Conservation (phyloP, 2,888 invertebrate genomes). For the Cephus pulcher region DNA sequence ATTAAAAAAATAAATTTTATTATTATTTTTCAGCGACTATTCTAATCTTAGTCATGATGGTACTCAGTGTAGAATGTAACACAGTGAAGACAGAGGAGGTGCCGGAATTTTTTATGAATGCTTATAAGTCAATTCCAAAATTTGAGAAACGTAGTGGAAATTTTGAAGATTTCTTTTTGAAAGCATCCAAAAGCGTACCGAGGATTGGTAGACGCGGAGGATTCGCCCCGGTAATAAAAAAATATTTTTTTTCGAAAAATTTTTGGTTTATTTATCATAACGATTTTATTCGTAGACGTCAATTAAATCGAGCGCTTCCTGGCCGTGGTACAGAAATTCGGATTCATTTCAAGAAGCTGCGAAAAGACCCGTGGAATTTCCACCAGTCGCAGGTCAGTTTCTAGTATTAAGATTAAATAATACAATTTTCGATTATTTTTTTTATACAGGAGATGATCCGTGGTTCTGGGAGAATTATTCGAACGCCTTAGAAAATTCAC, state of each 20-base stretch:
- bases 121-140: constrained; percentile 57
- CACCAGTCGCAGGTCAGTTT: constrained; percentile 24
- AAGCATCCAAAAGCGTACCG: constrained; percentile 47
- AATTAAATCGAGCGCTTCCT: constrained; percentile 6
- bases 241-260: neutral
- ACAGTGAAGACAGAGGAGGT: constrained; percentile 47
- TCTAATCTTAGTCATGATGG: constrained; percentile 22
- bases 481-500: constrained; percentile 57
- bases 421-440: neutral
- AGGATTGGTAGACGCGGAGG: constrained; percentile 40
- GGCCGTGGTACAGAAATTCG: neutral
- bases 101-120: constrained; percentile 59
- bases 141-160: constrained; percentile 51
- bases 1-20: neutral
- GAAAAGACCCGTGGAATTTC: constrained; percentile 39
- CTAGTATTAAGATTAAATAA: neutral
- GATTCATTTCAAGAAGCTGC: constrained; percentile 18
- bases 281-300: neutral
- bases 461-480: constrained; percentile 55
- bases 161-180: constrained; percentile 48
- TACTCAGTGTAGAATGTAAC: constrained; percentile 18
- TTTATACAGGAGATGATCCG: constrained; percentile 27
- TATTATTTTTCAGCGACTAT: constrained; percentile 26
- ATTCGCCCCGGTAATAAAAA: constrained; percentile 9
- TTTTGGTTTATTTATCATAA: neutral